Evolutionary conservation across 2,888 invertebrate species (phyloP).

Genomic region (Cosmia pyralina): DNA sequence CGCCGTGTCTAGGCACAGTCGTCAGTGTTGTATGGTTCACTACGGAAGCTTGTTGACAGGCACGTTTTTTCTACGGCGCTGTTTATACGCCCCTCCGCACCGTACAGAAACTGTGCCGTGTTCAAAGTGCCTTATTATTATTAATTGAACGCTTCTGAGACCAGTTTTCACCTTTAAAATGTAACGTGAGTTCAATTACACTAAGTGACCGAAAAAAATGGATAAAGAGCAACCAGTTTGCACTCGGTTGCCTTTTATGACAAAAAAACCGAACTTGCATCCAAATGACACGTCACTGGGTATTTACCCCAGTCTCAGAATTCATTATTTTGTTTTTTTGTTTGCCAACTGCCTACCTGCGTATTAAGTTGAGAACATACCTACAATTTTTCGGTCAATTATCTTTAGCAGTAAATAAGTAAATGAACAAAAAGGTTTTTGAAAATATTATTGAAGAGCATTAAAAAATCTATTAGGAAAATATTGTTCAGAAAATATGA

Average conservation of each 20-base stretch:
- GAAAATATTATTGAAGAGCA: constrained; percentile 6
- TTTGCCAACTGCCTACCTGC: background rate
- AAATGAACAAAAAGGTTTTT: constrained; percentile 11
- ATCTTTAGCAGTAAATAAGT: background rate
- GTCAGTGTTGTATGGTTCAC: too few species aligned
- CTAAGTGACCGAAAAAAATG: background rate
- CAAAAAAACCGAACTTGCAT: constrained; percentile 3
- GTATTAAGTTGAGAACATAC: background rate
- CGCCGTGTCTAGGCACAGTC: too few species aligned
- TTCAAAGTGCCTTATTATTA: background rate
- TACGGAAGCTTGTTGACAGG: too few species aligned
- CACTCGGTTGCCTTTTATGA: background rate
- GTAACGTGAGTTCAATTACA: background rate
- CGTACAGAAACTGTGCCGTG: too few species aligned
- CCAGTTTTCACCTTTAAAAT: background rate
- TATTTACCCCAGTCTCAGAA: constrained; percentile 14
- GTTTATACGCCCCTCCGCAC: too few species aligned
- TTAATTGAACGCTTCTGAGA: background rate
- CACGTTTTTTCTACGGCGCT: too few species aligned
- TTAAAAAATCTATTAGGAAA: background rate
- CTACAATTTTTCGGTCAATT: background rate
- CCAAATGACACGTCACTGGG: background rate
- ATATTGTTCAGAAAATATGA: constrained; percentile 7
- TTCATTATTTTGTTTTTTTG: constrained; percentile 12
- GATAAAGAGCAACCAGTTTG: constrained; percentile 24